These are phyloP conservation scores for Cherax quadricarinatus DNA, from an alignment of 1,140 invertebrate genomes.

Conservation along the genomic window DNA sequence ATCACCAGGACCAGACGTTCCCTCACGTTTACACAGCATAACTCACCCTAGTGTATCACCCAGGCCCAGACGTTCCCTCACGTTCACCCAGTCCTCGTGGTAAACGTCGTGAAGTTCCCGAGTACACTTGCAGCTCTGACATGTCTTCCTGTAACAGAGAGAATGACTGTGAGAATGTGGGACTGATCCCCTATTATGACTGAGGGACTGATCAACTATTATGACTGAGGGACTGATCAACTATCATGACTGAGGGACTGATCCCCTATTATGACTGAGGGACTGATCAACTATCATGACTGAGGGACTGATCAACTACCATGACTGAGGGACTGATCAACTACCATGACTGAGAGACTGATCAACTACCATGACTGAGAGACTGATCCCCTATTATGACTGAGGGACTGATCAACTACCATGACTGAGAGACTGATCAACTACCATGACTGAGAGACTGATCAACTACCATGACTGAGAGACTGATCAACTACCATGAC, in stretches of 20 bases:
- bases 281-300: too few relatives aligned
- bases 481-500: too few relatives aligned
- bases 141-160: constrained; percentile 84
- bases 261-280: not conserved
- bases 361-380: not conserved
- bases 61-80: constrained; percentile 87
- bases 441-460: too few relatives aligned
- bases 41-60: constrained; percentile 77
- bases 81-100: constrained; percentile 90
- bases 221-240: not conserved
- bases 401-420: not conserved
- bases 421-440: too few relatives aligned
- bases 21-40: not conserved
- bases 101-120: constrained; percentile 90
- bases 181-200: not conserved
- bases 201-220: not conserved
- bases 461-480: too few relatives aligned
- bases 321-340: not conserved
- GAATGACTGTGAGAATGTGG: not conserved
- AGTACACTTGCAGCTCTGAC: constrained; percentile 91
- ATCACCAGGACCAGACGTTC: too few relatives aligned
- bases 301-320: not conserved
- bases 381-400: not conserved
- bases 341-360: too few relatives aligned
- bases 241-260: not conserved